Evolutionary conservation across 1,140 invertebrate genomes (phyloP), one percentile per base, ranked within the genome.

Genomic region (Drosophila nasuta): DNA sequence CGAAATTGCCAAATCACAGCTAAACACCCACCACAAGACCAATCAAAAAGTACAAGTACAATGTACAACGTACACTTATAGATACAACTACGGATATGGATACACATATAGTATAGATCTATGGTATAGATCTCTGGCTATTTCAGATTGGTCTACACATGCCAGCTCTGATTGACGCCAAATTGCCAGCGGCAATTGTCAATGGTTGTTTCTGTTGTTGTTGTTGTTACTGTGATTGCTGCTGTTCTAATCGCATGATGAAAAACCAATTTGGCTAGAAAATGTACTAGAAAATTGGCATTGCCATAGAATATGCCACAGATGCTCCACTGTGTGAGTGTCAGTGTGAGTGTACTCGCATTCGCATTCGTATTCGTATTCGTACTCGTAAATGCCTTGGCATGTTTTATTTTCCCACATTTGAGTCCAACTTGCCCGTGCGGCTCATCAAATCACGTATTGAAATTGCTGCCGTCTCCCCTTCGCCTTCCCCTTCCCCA

Each of bases 261-360:
- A 46, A 64, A 56, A 69, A 41, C 28, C 67, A 75, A 75, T 71
- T 75, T 75, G 38, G 13, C 13, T 43, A 17, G 73, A 75, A 75
- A 75, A 75, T 71, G 51, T 75, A 52, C 35, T 71, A 59, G 73
- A 75, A 75, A 75, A 75, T 75, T 75, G 73, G 54, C 54, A 64
- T 59, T 43, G 69, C 52, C 51, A 58, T 63, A 49, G 20, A 62
- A 48, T 25, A 25, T 45, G 10, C 17, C 35, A 38, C 35, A 38
- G 10, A 38, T 38, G 11, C 28, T 48, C 15, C 17, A 52, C 41
- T 3, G 17, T 20, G 30, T 30, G 46, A 38, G 60, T 51, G 30
- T 51, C 46, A 30, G 38, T 68, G n/a, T 59, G 45, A 17, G 63
- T 56, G 11, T 20, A 25, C 20, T 25, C 20, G 38, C 48, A 62